Evolutionary conservation across 92 coral and sea anemone species (phyloP).

Genomic region (Bergia puertoricense): DNA sequence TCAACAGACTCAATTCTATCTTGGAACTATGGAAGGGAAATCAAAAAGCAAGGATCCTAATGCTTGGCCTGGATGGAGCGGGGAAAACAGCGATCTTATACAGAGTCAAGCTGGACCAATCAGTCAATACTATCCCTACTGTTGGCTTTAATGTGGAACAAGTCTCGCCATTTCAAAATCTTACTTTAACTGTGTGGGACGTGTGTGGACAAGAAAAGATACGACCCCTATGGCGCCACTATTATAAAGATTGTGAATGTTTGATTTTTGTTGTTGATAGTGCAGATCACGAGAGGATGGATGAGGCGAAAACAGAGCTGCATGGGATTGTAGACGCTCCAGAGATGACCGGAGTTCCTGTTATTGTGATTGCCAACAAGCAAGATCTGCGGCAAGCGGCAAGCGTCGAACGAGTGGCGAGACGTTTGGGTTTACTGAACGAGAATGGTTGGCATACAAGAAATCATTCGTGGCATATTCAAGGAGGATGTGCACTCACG

Average conservation of each 20-base stretch:
- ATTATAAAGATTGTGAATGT: slow-evolving; percentile 64
- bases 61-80: slow-evolving; percentile 82
- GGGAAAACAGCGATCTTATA: slow-evolving; percentile 82
- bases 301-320: slow-evolving; percentile 63
- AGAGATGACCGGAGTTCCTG: slow-evolving; percentile 65
- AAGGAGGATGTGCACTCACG: slow-evolving; percentile 68
- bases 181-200: slow-evolving; percentile 74
- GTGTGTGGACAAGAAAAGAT: slow-evolving; percentile 81
- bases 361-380: slow-evolving; percentile 75
- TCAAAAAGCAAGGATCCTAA: slow-evolving; percentile 63
- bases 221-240: slow-evolving; percentile 74
- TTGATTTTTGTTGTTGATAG: slow-evolving; percentile 80
- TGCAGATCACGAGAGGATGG: slow-evolving; percentile 63
- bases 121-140: slow-evolving; percentile 69
- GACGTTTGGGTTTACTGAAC: slow-evolving; percentile 47
- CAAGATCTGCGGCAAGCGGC: slow-evolving; percentile 75
- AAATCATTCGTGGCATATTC: slow-evolving; percentile 65
- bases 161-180: slow-evolving; percentile 66
- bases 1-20: neutral
- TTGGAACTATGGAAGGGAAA: slow-evolving; percentile 13
- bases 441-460: slow-evolving; percentile 40
- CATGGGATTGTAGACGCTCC: slow-evolving; percentile 55
- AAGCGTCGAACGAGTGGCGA: slow-evolving; percentile 57
- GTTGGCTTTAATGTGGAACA: slow-evolving; percentile 82
- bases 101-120: slow-evolving; percentile 80